Base-by-base conservation (phyloP, 2,888 invertebrate genomes). In the Creontiades dilutus region DNA sequence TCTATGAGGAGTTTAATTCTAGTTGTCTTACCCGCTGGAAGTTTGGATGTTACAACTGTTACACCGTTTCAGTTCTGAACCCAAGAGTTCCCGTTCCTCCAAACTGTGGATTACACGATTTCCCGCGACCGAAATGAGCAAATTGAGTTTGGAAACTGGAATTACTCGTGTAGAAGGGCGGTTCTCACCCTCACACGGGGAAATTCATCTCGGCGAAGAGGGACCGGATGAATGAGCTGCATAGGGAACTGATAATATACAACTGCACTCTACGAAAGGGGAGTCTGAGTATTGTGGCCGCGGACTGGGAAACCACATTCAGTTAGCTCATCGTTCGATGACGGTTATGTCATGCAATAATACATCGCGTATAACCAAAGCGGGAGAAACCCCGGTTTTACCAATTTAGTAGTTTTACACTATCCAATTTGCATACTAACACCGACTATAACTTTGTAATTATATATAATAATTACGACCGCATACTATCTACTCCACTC, bases 111-210 rank as follows among this genome's bases (percentile, higher is more conserved):
- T 68, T 23, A 68, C 19, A 23, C 23, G 12, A 23, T 68, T 68
- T 68, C 68, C 68, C 23, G 68, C 23, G 9, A 68, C 68, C 68
- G 68, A 68, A 68, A 68, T 13, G 68, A 23, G 23, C 68, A 68
- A 68, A 68, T 68, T 68, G 68, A 68, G 68, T 68, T 68, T 68
- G 12, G 68, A 68, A 68, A 68, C 68, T 68, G 68, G 27, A 68
- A 68, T 68, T 68, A 68, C 68, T 68, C 68, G 23, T 13, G 23
- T 23, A 23, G 68, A 68, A 68, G 68, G 68, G 68, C 57, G 27
- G 68, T 68, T 68, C 23, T 23, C 68, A 23, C 68, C 57, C 23
- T 19, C 23, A 19, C 23, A 68, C 68, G 23, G 68, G 68, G 68
- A 68, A 68, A 68, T 68, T 23, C 68, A 23, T 68, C 68, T 68